Evolutionary conservation across 2,888 invertebrate species (phyloP).

Genomic region (Chalcosyrphus nemorum): DNA sequence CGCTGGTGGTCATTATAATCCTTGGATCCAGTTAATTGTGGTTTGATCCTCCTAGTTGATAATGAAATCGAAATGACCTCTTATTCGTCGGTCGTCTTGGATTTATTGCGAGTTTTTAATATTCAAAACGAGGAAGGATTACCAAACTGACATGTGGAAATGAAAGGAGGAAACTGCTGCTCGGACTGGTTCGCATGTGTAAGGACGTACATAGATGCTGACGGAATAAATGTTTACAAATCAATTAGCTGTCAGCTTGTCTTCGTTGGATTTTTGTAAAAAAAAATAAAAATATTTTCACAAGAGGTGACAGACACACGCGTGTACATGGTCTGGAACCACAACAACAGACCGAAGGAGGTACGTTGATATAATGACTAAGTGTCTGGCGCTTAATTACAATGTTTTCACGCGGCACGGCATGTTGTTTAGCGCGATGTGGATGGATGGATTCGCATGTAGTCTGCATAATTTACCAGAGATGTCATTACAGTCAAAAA

Average conservation of each 20-base stretch:
- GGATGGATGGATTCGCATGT: constrained; percentile 44
- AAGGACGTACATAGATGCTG: no score
- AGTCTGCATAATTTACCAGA: neutral
- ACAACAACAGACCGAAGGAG: constrained; percentile 12
- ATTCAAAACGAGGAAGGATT: constrained; percentile 22
- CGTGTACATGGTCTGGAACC: constrained; percentile 5
- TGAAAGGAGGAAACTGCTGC: neutral
- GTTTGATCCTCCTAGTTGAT: neutral
- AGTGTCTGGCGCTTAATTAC: constrained; percentile 68
- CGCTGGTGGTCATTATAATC: constrained; percentile 13
- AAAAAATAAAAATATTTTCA: constrained; percentile 1
- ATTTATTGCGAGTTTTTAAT: constrained; percentile 6
- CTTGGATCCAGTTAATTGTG: constrained; percentile 17
- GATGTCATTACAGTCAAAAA: neutral
- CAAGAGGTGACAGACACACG: constrained; percentile 27
- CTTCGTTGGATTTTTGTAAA: neutral
- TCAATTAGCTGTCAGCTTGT: constrained; percentile 61
- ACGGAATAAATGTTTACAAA: constrained; percentile 54
- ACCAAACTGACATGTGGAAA: constrained; percentile 27
- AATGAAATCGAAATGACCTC: constrained; percentile 21
- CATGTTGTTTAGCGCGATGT: constrained; percentile 33
- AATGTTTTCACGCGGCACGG: constrained; percentile 47
- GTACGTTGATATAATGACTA: constrained; percentile 53
- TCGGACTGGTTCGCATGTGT: no score
- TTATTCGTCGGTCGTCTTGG: constrained; percentile 1